A percentile compares a stretch with the other conserved stretches of the same genome.
Evolutionary conservation across 2,888 invertebrate species (phyloP).

Genomic region (Andrena bicolor): DNA sequence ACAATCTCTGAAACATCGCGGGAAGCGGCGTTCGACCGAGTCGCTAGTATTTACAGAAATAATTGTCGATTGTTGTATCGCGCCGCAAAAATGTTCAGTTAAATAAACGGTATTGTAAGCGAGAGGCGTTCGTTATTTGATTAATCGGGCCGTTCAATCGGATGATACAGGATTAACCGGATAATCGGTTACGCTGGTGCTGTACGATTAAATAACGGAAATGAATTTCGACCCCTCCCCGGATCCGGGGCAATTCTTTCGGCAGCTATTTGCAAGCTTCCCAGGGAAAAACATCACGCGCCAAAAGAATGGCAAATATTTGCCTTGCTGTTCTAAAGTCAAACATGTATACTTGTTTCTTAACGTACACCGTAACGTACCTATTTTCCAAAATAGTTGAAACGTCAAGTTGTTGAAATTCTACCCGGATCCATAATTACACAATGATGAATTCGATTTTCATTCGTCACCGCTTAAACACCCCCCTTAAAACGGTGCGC

Average conservation of each 20-base stretch:
- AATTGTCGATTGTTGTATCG: constrained; percentile 60
- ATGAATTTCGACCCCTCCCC: constrained; percentile 33
- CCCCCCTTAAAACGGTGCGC: no score
- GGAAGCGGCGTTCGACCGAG: constrained; percentile 37
- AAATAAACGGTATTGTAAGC: constrained; percentile 71
- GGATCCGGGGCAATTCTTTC: constrained; percentile 40
- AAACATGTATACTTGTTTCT: no score
- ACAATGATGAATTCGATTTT: no score
- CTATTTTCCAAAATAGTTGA: no score
- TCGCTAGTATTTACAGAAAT: constrained; percentile 62
- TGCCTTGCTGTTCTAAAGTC: no score
- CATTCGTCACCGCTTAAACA: no score
- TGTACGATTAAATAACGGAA: constrained; percentile 62
- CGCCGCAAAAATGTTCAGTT: constrained; percentile 62
- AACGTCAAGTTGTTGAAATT: no score
- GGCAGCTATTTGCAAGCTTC: constrained; percentile 1
- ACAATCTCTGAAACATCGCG: constrained; percentile 44
- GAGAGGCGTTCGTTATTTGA: constrained; percentile 64
- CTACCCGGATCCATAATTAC: no score
- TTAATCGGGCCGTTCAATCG: constrained; percentile 70
- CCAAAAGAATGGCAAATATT: no score
- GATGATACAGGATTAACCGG: constrained; percentile 69
- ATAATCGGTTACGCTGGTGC: constrained; percentile 69
- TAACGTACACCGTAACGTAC: no score
- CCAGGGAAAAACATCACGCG: not conserved